These are phyloP conservation scores for Craniophora ligustri DNA, from an alignment of 2,888 invertebrate species.

Conservation along the genomic window DNA sequence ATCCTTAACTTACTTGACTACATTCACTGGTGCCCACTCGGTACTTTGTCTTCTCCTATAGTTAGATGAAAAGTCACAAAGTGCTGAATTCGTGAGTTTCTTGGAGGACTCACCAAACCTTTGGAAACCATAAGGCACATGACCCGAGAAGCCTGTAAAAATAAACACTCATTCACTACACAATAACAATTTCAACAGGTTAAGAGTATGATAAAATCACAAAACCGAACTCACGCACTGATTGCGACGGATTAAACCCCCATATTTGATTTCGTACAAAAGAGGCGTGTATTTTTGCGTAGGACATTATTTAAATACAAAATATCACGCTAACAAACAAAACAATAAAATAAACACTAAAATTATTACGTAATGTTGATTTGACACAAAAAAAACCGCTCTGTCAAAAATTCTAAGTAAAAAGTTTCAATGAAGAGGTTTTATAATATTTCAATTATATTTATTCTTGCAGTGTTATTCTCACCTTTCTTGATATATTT, in stretches of 20 bases:
- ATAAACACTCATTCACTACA: background rate
- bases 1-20: constrained; percentile 80
- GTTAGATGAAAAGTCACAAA: constrained; percentile 93
- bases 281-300: constrained; percentile 76
- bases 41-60: constrained; percentile 92
- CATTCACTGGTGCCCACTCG: constrained; percentile 92
- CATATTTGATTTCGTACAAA: constrained; percentile 84
- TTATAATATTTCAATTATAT: background rate
- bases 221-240: constrained; percentile 71
- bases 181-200: background rate
- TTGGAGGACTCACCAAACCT: constrained; percentile 90
- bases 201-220: background rate
- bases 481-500: constrained; percentile 91
- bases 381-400: background rate
- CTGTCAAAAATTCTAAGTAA: constrained; percentile 1
- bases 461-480: constrained; percentile 27
- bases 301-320: constrained; percentile 69
- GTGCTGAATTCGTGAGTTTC: constrained; percentile 91
- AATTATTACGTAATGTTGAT: constrained; percentile 1
- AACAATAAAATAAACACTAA: constrained; percentile 13
- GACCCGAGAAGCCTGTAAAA: constrained; percentile 89
- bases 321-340: constrained; percentile 18
- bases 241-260: constrained; percentile 81
- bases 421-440: constrained; percentile 4
- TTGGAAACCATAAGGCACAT: constrained; percentile 90